Conservation (phyloP, 1,140 invertebrate species). For the Diachasmimorpha longicaudata region DNA sequence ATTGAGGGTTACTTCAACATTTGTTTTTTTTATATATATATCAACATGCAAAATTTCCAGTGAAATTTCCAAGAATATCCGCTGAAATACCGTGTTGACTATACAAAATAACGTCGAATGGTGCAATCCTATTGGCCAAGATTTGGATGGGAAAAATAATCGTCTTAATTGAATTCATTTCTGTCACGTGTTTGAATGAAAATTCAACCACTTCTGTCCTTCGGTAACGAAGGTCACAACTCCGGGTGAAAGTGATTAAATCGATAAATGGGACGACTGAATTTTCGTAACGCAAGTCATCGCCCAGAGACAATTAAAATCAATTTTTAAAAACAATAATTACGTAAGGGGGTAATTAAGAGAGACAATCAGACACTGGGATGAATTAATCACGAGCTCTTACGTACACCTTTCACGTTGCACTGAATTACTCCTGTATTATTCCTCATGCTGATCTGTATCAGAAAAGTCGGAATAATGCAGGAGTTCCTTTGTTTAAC, state of each 20-base stretch:
- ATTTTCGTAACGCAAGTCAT: background rate
- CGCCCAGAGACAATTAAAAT: background rate
- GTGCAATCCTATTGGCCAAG: no score
- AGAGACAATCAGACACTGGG: slow-evolving; percentile 13
- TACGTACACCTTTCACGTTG: slow-evolving; percentile 41
- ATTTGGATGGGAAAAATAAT: no score
- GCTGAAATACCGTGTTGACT: no score
- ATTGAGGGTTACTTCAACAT: no score
- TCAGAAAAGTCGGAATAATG: background rate
- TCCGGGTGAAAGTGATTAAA: slow-evolving; percentile 9
- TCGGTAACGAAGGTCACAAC: background rate
- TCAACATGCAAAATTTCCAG: no score
- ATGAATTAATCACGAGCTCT: slow-evolving; percentile 20
- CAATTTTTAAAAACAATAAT: slow-evolving; percentile 7
- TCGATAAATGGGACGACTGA: background rate
- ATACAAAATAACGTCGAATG: no score
- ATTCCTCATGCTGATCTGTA: background rate
- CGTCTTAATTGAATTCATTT: no score
- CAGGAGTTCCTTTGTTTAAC: slow-evolving; percentile 14
- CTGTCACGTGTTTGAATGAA: no score
- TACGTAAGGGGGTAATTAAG: slow-evolving; percentile 45
- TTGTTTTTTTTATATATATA: no score
- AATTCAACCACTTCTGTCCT: background rate
- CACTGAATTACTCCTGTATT: background rate
- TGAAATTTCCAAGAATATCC: no score